Evolutionary conservation across 2,113 vertebrate genomes (phyloP).

Genomic region (Theristicus caerulescens): DNA sequence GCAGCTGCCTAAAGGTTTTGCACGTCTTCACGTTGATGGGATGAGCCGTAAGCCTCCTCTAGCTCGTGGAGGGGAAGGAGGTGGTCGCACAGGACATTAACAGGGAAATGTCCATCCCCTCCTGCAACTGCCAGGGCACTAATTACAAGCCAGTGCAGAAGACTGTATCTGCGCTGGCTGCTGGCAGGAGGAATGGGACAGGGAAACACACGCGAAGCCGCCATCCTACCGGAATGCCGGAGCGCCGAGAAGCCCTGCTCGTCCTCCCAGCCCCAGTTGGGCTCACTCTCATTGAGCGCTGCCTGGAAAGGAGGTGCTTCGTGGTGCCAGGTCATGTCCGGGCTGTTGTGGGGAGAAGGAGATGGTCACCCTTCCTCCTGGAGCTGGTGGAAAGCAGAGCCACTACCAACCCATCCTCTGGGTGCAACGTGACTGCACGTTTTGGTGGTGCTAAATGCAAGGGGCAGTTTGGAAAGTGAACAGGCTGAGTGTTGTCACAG

Average conservation of each 20-base stretch:
- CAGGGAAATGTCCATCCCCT: neutral
- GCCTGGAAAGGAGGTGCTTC: conserved; percentile 69
- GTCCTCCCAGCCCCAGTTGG: conserved; percentile 81
- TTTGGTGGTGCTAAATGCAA: neutral
- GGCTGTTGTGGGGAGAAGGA: conserved; percentile 63
- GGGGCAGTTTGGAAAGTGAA: neutral
- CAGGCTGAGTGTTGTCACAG: neutral
- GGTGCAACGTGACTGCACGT: fast-evolving
- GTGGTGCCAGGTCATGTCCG: conserved; percentile 80
- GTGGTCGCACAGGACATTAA: neutral
- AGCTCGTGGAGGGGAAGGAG: neutral
- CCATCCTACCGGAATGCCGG: conserved; percentile 87
- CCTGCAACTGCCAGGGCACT: neutral
- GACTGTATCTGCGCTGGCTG: neutral
- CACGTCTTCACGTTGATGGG: neutral
- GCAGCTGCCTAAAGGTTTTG: neutral
- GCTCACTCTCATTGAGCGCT: conserved; percentile 77
- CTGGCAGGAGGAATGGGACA: neutral
- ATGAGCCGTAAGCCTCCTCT: neutral
- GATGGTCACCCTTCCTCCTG: neutral
- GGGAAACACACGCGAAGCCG: fast-evolving
- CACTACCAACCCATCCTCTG: neutral
- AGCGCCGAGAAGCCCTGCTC: conserved; percentile 95
- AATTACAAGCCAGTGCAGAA: neutral
- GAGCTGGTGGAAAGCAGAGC: neutral